phyloP scores from a whole-genome alignment of 2,888 invertebrate genomes.

The Nezara viridula region DNA sequence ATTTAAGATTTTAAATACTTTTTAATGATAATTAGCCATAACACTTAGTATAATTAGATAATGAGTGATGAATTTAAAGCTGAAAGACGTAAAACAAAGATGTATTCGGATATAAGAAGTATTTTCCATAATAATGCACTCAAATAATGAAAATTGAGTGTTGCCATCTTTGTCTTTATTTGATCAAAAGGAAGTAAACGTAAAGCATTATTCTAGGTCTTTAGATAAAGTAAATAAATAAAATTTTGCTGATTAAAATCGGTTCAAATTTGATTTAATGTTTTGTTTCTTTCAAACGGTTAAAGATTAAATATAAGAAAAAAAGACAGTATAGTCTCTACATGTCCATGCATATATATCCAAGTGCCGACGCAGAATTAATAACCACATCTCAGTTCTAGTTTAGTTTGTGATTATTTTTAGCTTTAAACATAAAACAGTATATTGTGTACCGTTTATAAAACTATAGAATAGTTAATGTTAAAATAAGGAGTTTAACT shows the following conservation, averaged over 20 bases:
- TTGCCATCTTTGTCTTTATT: background rate
- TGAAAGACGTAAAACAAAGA: background rate
- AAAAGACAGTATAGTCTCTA: background rate
- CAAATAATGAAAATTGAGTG: background rate
- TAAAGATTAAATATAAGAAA: no score
- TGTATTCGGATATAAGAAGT: background rate
- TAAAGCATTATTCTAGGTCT: no score
- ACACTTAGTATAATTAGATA: background rate
- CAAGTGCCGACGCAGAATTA: background rate
- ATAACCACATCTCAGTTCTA: background rate
- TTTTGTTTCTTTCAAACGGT: no score
- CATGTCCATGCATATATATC: background rate
- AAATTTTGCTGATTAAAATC: no score
- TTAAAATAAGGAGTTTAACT: no score
- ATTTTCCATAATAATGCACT: background rate
- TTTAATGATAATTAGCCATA: background rate
- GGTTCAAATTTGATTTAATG: no score
- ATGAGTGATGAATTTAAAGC: background rate
- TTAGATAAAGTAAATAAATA: no score
- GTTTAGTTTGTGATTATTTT: background rate
- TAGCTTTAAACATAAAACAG: background rate
- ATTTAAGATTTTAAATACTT: background rate
- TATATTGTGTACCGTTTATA: background rate
- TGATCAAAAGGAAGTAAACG: background rate
- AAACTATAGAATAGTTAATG: background rate